Evolutionary conservation across 2,888 invertebrate species (phyloP).

Genomic region (Protodeltote pygarga): DNA sequence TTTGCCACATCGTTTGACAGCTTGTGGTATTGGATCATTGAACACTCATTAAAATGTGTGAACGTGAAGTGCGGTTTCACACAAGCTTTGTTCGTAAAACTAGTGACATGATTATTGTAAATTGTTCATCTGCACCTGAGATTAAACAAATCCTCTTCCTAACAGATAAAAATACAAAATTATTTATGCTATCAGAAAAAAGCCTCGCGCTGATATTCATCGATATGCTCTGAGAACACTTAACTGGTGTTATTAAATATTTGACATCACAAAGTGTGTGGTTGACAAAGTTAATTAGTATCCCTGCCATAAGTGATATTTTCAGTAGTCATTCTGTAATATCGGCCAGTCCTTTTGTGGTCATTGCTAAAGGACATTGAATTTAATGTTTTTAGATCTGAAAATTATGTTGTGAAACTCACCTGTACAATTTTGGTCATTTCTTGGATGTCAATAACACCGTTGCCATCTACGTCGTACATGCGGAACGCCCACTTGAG

Average conservation of each 20-base stretch:
- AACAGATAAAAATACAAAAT: constrained; percentile 40
- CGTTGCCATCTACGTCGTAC: constrained; percentile 99
- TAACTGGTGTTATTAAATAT: constrained; percentile 2
- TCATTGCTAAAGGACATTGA: too few species aligned
- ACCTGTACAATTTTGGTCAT: constrained; percentile 99
- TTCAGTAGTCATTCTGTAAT: too few species aligned
- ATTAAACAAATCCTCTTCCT: constrained; percentile 37
- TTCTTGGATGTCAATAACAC: constrained; percentile 98
- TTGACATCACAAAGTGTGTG: constrained; percentile 2
- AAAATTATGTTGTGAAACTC: constrained; percentile 50
- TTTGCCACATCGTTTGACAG: neutral
- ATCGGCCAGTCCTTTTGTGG: too few species aligned
- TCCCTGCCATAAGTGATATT: too few species aligned
- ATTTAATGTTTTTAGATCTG: constrained; percentile 19
- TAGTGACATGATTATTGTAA: constrained; percentile 11
- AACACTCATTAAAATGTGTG: too few species aligned
- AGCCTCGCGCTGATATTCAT: constrained; percentile 25
- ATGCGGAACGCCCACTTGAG: constrained; percentile 99
- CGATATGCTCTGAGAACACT: constrained; percentile 17
- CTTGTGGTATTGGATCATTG: neutral
- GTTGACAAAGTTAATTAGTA: constrained; percentile 1
- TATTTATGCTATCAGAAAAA: constrained; percentile 17
- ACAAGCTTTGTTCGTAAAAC: constrained; percentile 13
- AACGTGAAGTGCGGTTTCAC: neutral
- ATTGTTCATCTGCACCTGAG: constrained; percentile 22